Conservation (phyloP, 2,113 vertebrate genomes). For the Heliornis fulica region DNA sequence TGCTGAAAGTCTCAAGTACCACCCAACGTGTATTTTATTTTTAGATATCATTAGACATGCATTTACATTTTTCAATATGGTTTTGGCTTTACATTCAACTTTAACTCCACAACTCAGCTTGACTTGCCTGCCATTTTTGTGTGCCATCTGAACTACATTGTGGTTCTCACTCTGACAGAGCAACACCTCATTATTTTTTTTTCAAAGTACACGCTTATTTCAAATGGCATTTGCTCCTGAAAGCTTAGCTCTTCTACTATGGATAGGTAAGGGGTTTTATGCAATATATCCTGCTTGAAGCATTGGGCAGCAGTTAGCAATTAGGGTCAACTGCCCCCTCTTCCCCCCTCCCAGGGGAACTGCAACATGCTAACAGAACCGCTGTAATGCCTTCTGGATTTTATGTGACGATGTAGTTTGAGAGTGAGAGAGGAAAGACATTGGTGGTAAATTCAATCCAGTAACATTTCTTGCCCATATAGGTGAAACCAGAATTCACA, state of each 20-base stretch:
- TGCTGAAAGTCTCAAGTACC: not conserved
- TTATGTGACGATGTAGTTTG: not conserved
- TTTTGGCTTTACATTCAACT: not conserved
- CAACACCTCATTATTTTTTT: not conserved
- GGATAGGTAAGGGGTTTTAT: not conserved
- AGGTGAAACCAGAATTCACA: not conserved
- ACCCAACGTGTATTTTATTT: not conserved
- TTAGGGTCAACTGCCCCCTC: not conserved
- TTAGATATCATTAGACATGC: not conserved
- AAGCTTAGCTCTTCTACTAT: not conserved
- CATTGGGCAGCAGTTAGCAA: not conserved
- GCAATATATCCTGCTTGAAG: not conserved
- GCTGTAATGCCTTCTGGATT: not conserved
- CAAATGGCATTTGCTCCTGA: not conserved
- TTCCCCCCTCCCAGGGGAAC: not conserved
- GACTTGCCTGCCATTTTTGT: not conserved
- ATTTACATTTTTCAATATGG: not conserved
- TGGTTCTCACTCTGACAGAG: not conserved
- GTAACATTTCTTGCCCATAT: not conserved
- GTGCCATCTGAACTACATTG: not conserved
- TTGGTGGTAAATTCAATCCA: not conserved
- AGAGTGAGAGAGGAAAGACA: not conserved
- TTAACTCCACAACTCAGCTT: not conserved
- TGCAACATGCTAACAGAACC: not conserved
- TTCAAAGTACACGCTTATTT: not conserved